Evolutionary conservation across 2,888 invertebrate genomes (phyloP).

Genomic region (Biston stratarius): DNA sequence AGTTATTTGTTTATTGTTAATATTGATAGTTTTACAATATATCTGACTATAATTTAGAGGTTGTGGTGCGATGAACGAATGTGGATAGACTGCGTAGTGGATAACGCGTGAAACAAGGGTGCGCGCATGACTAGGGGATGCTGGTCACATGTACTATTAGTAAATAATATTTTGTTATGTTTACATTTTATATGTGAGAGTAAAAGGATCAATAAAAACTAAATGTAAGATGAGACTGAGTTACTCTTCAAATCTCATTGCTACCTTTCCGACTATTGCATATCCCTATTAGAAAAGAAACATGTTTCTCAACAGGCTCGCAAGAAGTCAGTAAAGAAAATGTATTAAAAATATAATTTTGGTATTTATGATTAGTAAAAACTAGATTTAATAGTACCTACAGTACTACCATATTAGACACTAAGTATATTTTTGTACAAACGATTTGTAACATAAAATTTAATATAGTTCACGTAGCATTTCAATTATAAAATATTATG

Average conservation of each 20-base stretch:
- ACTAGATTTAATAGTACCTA: too few relatives aligned
- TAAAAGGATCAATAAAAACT: neutral
- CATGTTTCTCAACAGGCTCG: neutral
- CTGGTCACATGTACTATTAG: constrained; percentile 64
- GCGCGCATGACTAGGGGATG: constrained; percentile 77
- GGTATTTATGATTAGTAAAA: too few relatives aligned
- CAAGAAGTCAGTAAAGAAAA: neutral
- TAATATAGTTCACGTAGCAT: too few relatives aligned
- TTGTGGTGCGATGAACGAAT: constrained; percentile 71
- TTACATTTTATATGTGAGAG: constrained; percentile 21
- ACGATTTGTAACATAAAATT: too few relatives aligned
- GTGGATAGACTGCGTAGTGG: constrained; percentile 76
- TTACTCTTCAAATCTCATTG: neutral
- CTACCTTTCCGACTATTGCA: neutral
- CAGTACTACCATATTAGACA: too few relatives aligned
- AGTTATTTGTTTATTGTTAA: constrained; percentile 1
- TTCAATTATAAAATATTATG: too few relatives aligned
- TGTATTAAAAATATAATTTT: too few relatives aligned
- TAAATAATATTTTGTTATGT: constrained; percentile 54
- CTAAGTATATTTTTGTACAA: too few relatives aligned
- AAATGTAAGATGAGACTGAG: too few relatives aligned
- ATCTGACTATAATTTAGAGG: constrained; percentile 56
- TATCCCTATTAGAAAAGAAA: neutral
- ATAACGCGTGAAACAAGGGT: constrained; percentile 67
- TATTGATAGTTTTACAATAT: constrained; percentile 8